Evolutionary conservation across 2,888 invertebrate genomes (phyloP).

Genomic region (Aporophyla lueneburgensis): DNA sequence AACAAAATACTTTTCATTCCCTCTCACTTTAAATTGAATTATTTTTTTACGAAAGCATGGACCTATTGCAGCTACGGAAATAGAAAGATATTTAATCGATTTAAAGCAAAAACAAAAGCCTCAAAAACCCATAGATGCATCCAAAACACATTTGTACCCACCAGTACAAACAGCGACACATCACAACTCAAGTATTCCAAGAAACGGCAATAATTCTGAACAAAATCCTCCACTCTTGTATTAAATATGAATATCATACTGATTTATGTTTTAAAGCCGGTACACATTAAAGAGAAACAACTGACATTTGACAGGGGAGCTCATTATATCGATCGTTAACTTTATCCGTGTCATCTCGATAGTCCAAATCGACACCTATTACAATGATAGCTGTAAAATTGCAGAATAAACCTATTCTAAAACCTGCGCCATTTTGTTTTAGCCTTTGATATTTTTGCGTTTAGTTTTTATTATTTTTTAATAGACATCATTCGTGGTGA

Average conservation of each 20-base stretch:
- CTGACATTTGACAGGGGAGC: constrained; percentile 75
- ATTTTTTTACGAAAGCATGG: too few relatives aligned
- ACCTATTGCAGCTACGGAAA: background rate
- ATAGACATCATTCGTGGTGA: constrained; percentile 34
- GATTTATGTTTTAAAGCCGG: constrained; percentile 78
- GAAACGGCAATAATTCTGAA: constrained; percentile 83
- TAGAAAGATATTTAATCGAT: background rate
- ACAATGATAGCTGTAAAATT: constrained; percentile 54
- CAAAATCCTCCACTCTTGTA: constrained; percentile 79
- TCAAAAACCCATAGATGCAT: background rate
- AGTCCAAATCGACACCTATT: constrained; percentile 63
- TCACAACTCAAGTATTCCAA: constrained; percentile 79
- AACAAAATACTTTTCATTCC: background rate
- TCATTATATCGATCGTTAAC: constrained; percentile 67
- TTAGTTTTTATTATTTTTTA: constrained; percentile 41
- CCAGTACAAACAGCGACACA: constrained; percentile 72
- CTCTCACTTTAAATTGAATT: background rate
- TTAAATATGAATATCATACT: constrained; percentile 85
- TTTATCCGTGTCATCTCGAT: constrained; percentile 62
- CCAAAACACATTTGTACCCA: constrained; percentile 62
- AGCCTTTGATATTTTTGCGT: constrained; percentile 29
- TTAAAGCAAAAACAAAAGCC: background rate
- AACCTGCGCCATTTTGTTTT: constrained; percentile 18
- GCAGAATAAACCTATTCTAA: constrained; percentile 17
- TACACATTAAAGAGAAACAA: constrained; percentile 67